Conservation (phyloP, 2,797 vertebrate species). For the Setipinna tenuifilis region DNA sequence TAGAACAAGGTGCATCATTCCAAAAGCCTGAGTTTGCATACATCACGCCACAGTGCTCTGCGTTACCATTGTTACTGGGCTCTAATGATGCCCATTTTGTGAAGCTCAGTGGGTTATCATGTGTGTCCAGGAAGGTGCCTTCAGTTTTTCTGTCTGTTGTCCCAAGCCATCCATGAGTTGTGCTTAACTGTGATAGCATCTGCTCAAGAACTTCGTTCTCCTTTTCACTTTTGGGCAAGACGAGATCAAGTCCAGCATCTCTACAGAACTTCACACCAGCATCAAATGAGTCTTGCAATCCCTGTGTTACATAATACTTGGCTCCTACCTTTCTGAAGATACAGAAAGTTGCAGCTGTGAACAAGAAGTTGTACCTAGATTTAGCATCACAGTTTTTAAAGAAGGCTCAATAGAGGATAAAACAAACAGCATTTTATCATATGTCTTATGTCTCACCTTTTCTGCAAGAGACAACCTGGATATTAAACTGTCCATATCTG, state of each 20-base stretch:
- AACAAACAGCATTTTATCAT: too few species aligned
- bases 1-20: background rate
- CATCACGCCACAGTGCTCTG: background rate
- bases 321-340: background rate
- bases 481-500: background rate
- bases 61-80: background rate
- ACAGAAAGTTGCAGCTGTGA: background rate
- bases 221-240: background rate
- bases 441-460: background rate
- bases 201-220: background rate
- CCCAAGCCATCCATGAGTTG: background rate
- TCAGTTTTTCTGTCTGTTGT: conserved; percentile 7
- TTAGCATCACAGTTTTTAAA: background rate
- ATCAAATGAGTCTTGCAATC: background rate
- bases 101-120: background rate
- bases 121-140: conserved; percentile 13
- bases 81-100: background rate
- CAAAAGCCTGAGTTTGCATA: background rate
- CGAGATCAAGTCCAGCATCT: background rate
- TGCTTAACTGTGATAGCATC: background rate
- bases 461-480: background rate
- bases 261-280: background rate
- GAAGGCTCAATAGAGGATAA: background rate
- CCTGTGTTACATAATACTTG: background rate
- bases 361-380: background rate